phyloP scores from a whole-genome alignment of 1,140 invertebrate genomes.

The Sarcophaga bullata region DNA sequence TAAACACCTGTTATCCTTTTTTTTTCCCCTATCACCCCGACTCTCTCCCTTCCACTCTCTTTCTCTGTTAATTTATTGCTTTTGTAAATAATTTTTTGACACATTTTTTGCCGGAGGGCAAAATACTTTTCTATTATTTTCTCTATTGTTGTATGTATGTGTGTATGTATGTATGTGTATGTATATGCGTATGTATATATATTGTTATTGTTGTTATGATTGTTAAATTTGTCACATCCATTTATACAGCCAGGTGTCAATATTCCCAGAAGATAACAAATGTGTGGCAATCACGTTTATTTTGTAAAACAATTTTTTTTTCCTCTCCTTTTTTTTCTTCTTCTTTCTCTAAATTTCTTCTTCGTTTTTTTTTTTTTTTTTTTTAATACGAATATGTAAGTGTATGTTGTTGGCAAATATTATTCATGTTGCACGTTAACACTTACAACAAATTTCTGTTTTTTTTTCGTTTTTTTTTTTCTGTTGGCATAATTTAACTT shows the following conservation, averaged over 20 bases:
- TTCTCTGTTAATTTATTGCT: too few relatives aligned
- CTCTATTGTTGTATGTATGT: too few relatives aligned
- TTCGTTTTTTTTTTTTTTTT: background rate
- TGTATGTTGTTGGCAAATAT: background rate
- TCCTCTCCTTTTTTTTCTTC: too few relatives aligned
- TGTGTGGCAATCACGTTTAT: conserved; percentile 14
- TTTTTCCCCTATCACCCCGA: too few relatives aligned
- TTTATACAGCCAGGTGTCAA: background rate
- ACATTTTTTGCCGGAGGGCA: too few relatives aligned
- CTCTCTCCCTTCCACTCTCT: too few relatives aligned
- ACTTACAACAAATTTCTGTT: background rate
- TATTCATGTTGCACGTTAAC: conserved; percentile 4
- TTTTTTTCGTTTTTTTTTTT: background rate
- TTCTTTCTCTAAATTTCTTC: too few relatives aligned
- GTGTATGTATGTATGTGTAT: too few relatives aligned
- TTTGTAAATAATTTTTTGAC: too few relatives aligned
- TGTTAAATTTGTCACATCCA: conserved; percentile 10
- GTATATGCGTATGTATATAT: background rate
- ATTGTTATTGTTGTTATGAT: background rate
- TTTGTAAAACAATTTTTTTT: background rate
- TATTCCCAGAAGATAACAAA: conserved; percentile 10
- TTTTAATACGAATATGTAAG: too few relatives aligned
- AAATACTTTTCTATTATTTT: too few relatives aligned
- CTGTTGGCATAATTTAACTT: background rate
- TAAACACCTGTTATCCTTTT: too few relatives aligned